A percentile compares a stretch with the other conserved stretches of the same genome.
phyloP scores from a whole-genome alignment of 2,888 invertebrate species.

The Calameuta pallipes region DNA sequence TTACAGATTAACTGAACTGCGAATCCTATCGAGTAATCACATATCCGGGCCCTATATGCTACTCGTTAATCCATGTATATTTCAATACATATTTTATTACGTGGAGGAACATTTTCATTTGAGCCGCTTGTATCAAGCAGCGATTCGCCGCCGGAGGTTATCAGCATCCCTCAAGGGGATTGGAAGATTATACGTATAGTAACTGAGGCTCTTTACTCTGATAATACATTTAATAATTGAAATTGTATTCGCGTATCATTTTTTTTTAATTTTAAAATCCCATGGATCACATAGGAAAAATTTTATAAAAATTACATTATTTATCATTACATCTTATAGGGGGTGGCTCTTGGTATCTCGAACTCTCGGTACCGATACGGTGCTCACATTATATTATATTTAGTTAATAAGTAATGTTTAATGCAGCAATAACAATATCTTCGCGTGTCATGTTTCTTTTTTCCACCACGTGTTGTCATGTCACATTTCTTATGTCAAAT shows the following conservation, averaged over 20 bases:
- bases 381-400: neutral
- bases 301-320: neutral
- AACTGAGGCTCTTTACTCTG: slow-evolving; percentile 29
- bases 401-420: neutral
- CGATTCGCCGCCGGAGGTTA: slow-evolving; percentile 38
- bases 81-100: slow-evolving; percentile 40
- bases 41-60: neutral
- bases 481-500: neutral
- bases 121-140: slow-evolving; percentile 28
- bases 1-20: neutral
- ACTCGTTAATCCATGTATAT: neutral
- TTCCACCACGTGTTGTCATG: neutral
- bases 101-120: slow-evolving; percentile 30
- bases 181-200: slow-evolving; percentile 41
- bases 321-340: neutral
- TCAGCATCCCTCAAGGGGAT: slow-evolving; percentile 43
- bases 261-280: neutral
- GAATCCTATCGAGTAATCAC: neutral
- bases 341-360: neutral
- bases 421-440: neutral
- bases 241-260: slow-evolving; percentile 28
- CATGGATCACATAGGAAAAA: neutral
- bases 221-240: slow-evolving; percentile 48
- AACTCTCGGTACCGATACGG: neutral
- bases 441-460: neutral